Evolutionary conservation across 2,888 invertebrate genomes (phyloP), one percentile per base, ranked within the genome.

Genomic region (Helicoverpa assulta): DNA sequence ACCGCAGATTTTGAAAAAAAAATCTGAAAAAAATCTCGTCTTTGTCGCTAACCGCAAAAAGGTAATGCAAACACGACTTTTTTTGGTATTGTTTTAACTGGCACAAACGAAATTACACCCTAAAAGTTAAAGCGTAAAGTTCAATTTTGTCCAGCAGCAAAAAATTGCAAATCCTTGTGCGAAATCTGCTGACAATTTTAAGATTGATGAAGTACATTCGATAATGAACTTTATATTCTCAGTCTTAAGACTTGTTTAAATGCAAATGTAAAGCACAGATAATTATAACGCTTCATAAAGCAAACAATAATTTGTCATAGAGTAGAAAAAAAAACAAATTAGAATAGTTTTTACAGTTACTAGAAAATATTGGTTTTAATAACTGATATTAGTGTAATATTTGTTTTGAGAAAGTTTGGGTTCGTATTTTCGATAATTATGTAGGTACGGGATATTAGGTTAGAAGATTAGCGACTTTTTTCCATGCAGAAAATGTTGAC

Each of bases 41-140:
- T 91, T 91, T 92, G 92, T 92, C 90, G 87, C 89, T 81, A 88
- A 90, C 92, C 92, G 92, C 91, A 90, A 85, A 80, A 81, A 79
- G 81, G 79, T 80, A 70, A 72, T 77, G 56, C 70, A 74, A 79
- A 74, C 53, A 59, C 55, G 53, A 10, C 66, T 40, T 66, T 75
- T 67, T 80, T 63, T 50, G 21, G 40, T 47, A 50, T 80, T 71
- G 58, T 71, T 68, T 78, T 73, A 68, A 10, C n/a, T 8, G 5
- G 0, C 14, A 18, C 5, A 0, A 16, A 43, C 7, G 8, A 78
- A 61, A 52, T 0, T 33, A 7, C 0, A 64, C 33, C 10, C 12
- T 70, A 60, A n/a, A 3, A 0, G 0, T 2, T 0, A 0, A 1
- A 0, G 0, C 0, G 14, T 52, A 21, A 8, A 10, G 26, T 56